These are phyloP conservation scores for Aphelinus certus DNA, from an alignment of 1,140 invertebrate genomes.

Conservation along the genomic window DNA sequence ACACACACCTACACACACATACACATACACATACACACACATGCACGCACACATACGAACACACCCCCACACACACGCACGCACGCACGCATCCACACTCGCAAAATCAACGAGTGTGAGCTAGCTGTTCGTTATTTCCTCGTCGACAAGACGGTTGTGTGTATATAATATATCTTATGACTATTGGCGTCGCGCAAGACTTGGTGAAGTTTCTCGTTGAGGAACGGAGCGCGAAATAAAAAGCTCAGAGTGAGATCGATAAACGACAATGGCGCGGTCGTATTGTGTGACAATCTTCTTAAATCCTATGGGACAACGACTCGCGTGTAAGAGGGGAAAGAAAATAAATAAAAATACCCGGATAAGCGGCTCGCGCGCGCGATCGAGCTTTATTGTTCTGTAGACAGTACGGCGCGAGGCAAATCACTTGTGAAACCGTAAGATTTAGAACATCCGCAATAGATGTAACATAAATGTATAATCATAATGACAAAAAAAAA, in stretches of 20 bases:
- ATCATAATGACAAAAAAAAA: constrained; percentile 51
- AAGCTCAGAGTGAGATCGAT: not conserved
- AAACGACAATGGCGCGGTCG: not conserved
- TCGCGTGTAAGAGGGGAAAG: constrained; percentile 3
- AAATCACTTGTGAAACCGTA: constrained; percentile 51
- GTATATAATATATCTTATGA: constrained; percentile 21
- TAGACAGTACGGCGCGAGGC: constrained; percentile 16
- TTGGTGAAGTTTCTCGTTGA: constrained; percentile 4
- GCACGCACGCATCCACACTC: no score
- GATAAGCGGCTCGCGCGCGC: constrained; percentile 30
- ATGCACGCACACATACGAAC: no score
- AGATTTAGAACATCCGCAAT: constrained; percentile 57
- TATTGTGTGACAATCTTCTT: constrained; percentile 28
- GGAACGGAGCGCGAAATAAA: no score
- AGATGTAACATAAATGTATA: constrained; percentile 63
- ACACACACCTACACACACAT: no score
- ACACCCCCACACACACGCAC: no score
- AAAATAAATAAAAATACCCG: constrained; percentile 24
- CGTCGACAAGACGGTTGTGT: constrained; percentile 17
- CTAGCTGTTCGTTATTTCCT: constrained; percentile 14
- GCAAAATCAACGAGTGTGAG: constrained; percentile 1
- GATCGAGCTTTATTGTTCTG: constrained; percentile 15
- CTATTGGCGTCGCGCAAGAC: not conserved
- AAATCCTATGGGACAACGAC: constrained; percentile 40
- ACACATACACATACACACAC: no score